A percentile compares a stretch with the other conserved stretches of the same genome.
phyloP scores from a whole-genome alignment of 2,113 vertebrate genomes.

The Alethe diademata region DNA sequence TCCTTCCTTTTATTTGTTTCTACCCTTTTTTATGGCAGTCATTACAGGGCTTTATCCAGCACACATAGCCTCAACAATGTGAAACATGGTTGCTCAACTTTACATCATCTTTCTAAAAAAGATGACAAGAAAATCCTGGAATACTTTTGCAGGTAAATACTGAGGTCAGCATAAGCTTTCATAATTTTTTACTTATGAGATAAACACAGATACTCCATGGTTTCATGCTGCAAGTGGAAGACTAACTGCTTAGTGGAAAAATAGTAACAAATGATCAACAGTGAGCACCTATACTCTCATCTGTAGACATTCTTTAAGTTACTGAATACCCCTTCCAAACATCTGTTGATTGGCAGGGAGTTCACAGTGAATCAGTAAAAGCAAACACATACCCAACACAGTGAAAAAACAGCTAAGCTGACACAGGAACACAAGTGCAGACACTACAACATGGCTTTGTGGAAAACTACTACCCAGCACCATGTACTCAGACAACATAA shows the following conservation, averaged over 20 bases:
- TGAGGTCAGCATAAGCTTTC: neutral
- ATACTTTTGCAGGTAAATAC: neutral
- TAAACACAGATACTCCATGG: neutral
- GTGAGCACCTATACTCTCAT: neutral
- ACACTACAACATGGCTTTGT: fast-evolving
- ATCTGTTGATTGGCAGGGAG: neutral
- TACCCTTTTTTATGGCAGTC: neutral
- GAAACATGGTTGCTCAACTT: neutral
- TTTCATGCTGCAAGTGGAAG: neutral
- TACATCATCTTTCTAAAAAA: neutral
- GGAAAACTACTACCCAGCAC: neutral
- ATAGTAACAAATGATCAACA: neutral
- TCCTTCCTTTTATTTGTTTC: neutral
- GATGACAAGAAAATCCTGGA: neutral
- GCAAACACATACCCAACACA: neutral
- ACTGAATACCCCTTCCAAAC: neutral
- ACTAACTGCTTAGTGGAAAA: neutral
- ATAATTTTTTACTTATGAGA: neutral
- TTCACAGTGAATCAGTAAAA: neutral
- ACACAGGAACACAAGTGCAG: neutral
- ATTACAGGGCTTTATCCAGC: neutral
- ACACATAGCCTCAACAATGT: neutral
- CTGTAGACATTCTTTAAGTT: neutral
- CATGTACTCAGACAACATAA: neutral
- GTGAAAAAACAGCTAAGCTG: neutral